A percentile compares a stretch with the other conserved stretches of the same genome.
Evolutionary conservation across 2,113 vertebrate genomes (phyloP).

Genomic region (Platysternon megacephalum): DNA sequence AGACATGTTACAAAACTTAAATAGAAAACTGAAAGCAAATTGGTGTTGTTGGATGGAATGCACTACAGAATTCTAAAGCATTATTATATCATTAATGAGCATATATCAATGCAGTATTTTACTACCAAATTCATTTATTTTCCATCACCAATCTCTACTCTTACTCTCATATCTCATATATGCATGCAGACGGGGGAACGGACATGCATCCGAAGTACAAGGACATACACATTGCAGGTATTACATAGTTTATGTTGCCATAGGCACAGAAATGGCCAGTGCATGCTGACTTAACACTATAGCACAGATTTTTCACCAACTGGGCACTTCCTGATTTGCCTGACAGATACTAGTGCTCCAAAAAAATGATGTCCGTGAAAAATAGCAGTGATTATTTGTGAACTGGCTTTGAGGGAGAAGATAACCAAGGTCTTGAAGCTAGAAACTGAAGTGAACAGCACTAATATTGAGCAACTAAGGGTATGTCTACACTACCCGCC

Average conservation of each 20-base stretch:
- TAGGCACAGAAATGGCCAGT: background rate
- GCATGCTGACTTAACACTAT: constrained; percentile 25
- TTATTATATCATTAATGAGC: background rate
- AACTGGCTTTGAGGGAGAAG: constrained; percentile 1
- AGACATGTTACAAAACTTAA: background rate
- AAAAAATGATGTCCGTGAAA: background rate
- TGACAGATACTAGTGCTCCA: background rate
- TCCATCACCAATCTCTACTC: background rate
- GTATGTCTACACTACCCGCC: no score
- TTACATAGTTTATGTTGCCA: background rate
- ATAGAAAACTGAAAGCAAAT: background rate
- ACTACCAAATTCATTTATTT: background rate
- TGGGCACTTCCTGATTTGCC: background rate
- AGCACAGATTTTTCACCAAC: background rate
- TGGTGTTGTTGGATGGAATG: background rate
- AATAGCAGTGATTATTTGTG: constrained; percentile 3
- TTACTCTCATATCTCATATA: background rate
- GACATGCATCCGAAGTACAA: background rate
- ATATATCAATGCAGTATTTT: background rate
- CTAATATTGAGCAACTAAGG: constrained; percentile 48
- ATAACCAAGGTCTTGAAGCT: background rate
- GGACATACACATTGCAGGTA: background rate
- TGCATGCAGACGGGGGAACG: fast-evolving
- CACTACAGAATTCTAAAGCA: background rate
- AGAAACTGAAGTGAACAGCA: constrained; percentile 48